These are phyloP conservation scores for Gymnocypris eckloni DNA, from an alignment of 2,797 vertebrate genomes.

Conservation along the genomic window DNA sequence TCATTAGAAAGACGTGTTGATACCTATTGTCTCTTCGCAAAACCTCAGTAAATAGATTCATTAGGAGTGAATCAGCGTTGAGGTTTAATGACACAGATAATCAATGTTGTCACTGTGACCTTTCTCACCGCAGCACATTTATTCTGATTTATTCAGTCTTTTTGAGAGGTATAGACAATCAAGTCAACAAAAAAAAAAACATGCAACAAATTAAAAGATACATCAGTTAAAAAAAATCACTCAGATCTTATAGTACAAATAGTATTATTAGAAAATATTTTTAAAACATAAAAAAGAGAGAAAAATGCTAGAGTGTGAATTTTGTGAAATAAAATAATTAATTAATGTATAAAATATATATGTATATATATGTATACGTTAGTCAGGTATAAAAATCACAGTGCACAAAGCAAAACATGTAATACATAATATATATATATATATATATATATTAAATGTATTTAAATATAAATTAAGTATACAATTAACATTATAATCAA, in stretches of 20 bases:
- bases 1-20: slow-evolving; percentile 40
- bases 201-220: neutral
- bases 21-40: slow-evolving; percentile 32
- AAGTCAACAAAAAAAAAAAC: neutral
- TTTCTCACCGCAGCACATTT: slow-evolving; percentile 40
- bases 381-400: no score
- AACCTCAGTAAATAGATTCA: slow-evolving; percentile 58
- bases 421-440: no score
- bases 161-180: neutral
- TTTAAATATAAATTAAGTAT: no score
- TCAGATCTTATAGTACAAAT: neutral
- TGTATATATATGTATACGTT: no score
- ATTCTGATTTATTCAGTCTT: neutral
- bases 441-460: no score
- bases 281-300: neutral
- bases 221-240: neutral
- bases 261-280: neutral
- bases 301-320: neutral
- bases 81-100: slow-evolving; percentile 55
- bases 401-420: neutral
- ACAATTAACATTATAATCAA: neutral
- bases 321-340: neutral
- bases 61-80: slow-evolving; percentile 56
- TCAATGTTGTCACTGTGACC: slow-evolving; percentile 65
- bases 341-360: neutral